Evolutionary conservation across 2,113 vertebrate genomes (phyloP).

Genomic region (Otolemur garnettii): DNA sequence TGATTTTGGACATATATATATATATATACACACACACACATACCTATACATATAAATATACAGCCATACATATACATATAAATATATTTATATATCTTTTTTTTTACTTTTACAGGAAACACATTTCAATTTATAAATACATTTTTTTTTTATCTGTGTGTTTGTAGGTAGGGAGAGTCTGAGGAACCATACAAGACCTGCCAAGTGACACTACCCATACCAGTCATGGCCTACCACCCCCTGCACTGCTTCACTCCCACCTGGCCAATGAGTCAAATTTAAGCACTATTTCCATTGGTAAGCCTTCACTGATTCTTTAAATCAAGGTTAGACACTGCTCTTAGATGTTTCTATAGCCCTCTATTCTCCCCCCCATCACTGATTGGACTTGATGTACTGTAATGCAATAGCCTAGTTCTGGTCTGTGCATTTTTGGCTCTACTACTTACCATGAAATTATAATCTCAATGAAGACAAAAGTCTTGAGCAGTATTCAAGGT

Average conservation of each 20-base stretch:
- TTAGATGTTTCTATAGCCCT: not conserved
- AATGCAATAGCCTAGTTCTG: not conserved
- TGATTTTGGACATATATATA: not conserved
- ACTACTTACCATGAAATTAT: not conserved
- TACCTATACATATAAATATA: not conserved
- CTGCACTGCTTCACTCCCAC: not conserved
- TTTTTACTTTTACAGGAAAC: not conserved
- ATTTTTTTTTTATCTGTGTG: not conserved
- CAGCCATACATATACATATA: too few species aligned
- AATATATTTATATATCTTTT: too few species aligned
- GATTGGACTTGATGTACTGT: not conserved
- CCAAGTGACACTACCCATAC: not conserved
- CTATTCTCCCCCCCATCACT: not conserved
- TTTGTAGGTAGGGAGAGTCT: not conserved
- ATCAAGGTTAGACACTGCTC: accelerated
- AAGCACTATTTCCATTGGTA: not conserved
- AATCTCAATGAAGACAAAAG: not conserved
- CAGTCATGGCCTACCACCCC: not conserved
- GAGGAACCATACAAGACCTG: not conserved
- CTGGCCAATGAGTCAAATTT: not conserved
- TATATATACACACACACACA: too few species aligned
- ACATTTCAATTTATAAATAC: not conserved
- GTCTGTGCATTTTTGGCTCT: not conserved
- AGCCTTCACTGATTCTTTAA: too few species aligned
- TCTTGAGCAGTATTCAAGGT: not conserved